Base-by-base conservation (phyloP, 2,888 invertebrate genomes). In the Chrysolina americana region DNA sequence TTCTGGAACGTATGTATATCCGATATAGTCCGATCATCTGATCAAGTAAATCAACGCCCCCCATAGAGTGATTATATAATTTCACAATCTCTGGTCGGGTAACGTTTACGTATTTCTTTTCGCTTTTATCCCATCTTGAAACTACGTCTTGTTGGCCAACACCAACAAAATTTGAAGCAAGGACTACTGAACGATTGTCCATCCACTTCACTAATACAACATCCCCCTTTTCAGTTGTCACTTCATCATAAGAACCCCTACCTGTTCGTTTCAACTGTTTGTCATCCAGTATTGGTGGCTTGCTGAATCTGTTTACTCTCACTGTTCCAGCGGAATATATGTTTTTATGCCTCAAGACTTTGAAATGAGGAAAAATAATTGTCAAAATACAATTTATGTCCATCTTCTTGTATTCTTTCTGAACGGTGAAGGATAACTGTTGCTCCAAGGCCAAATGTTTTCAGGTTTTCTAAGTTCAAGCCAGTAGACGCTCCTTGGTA, bases 81-180 rank as follows among this genome's bases (percentile, higher is more conserved):
- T n/a, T 56, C 36, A 71, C 65, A 19, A 65, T 50, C 41, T 71
- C 65, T 53, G 71, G n/a, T 63, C 71, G n/a, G 15, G 48, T 48
- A 21, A 70, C 63, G 13, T 70, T n/a, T 15, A 70, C 64, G 28
- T 41, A 71, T 65, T 71, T 53, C 41, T 41, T 56, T 36, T 48
- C 23, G 15, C 19, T 62, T 64, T 73, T 69, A 63, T 76, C 70
- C 71, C 71, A 76, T 63, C 69, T 56, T 65, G 15, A 50, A 21
- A 28, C 50, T 28, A n/a, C n/a, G n/a, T n/a, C n/a, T n/a, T n/a
- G n/a, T n/a, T 64, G 28, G 23, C 69, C 71, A 41, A 41, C 53
- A 19, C 71, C 71, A 41, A 71, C 44, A 65, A 69, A 76, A 73
- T 76, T 76, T 17, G 73, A 76, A 48, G 70, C 70, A 41, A 76